These are phyloP conservation scores for Mirza zaza DNA, from an alignment of 2,113 vertebrate species.

Conservation along the genomic window DNA sequence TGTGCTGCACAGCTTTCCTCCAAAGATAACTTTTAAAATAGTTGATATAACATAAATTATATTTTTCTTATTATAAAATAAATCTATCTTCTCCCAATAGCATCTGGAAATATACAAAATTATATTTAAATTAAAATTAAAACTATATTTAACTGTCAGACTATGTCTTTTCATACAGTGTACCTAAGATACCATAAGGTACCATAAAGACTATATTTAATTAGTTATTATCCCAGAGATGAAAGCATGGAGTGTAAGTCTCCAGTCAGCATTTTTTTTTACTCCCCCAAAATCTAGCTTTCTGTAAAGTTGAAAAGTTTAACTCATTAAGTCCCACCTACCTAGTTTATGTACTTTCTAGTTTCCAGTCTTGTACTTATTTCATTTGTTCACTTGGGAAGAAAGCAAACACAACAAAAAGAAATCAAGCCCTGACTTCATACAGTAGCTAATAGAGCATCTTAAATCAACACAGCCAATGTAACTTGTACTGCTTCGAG, in stretches of 20 bases:
- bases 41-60: not conserved
- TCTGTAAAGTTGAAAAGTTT: constrained; percentile 56
- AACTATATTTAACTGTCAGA: not conserved
- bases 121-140: not conserved
- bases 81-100: not conserved
- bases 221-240: constrained; percentile 22
- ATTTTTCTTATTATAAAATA: not conserved
- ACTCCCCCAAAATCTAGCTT: not conserved
- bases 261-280: not conserved
- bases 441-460: constrained; percentile 63
- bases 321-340: constrained; percentile 43
- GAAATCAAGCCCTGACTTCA: constrained; percentile 59
- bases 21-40: not conserved
- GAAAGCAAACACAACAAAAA: constrained; percentile 73
- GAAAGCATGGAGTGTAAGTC: constrained; percentile 22
- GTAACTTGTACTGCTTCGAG: constrained; percentile 71
- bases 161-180: not conserved
- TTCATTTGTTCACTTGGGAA: constrained; percentile 72
- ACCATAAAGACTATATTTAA: not conserved
- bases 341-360: not conserved
- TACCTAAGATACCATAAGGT: not conserved
- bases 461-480: constrained; percentile 69
- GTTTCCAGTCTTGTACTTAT: constrained; percentile 48
- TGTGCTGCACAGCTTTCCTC: not conserved
- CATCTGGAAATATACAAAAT: constrained; percentile 3